phyloP scores from a whole-genome alignment of 2,113 vertebrate species.

The Pelecanus crispus region DNA sequence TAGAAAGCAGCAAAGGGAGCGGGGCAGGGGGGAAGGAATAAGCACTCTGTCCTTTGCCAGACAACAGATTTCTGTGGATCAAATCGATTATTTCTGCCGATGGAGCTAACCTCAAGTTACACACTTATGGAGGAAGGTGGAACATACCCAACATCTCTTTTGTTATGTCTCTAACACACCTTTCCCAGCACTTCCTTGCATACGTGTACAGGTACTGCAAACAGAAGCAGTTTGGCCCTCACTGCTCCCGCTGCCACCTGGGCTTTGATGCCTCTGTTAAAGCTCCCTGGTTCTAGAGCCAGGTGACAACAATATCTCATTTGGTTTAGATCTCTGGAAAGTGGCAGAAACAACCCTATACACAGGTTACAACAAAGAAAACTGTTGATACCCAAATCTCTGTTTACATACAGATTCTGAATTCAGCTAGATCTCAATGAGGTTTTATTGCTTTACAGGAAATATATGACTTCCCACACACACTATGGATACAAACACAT shows the following conservation, averaged over 20 bases:
- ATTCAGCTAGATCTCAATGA: background rate
- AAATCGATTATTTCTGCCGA: background rate
- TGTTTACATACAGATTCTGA: background rate
- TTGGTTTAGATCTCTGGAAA: background rate
- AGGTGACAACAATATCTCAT: background rate
- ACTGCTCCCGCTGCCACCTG: background rate
- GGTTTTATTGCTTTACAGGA: background rate
- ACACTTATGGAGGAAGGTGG: background rate
- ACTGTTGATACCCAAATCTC: background rate
- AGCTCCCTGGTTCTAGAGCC: background rate
- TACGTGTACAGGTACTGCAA: background rate
- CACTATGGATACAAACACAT: background rate
- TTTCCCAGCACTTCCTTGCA: background rate
- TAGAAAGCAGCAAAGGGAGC: background rate
- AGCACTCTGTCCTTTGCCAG: background rate
- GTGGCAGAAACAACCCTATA: background rate
- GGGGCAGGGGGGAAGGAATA: background rate
- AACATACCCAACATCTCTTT: background rate
- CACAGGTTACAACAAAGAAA: background rate
- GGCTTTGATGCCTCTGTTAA: background rate
- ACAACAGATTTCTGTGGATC: background rate
- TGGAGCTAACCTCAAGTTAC: background rate
- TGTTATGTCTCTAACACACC: background rate
- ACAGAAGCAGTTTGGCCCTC: background rate
- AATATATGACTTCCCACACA: background rate